Evolutionary conservation across 2,113 vertebrate species (phyloP), one percentile per base, ranked within the genome.

Genomic region (Drymodes brunneopygia): DNA sequence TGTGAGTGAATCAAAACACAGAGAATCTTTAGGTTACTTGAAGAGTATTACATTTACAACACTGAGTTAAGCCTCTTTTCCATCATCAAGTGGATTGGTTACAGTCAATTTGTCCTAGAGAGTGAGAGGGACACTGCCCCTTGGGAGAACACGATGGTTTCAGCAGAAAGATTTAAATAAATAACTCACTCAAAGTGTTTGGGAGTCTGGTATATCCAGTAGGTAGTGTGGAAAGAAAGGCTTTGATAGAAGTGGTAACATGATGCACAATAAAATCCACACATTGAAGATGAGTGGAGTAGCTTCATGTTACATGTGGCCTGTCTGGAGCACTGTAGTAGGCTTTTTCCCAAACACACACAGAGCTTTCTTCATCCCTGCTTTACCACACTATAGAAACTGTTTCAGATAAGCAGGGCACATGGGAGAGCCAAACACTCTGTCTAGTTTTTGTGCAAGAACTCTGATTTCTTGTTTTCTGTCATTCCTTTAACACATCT

Each of bases 31-130:
- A 40, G 31, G 33, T 88, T 90, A 56, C 86, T 90, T 88, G 27
- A 62, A 51, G 71, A 92, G 69, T 91, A 57, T 95, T 96, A 85
- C 89, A 72, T 92, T 58, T 88, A 56, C 65, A 85, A 35, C 70
- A 47, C 28, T 28, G 65, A 81, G 77, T 96, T 96, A 94, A 96
- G 65, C 50, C 70, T 80, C 79, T 74, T 94, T 54, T 97, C 97
- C 70, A 82, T 97, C 90, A 96, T 92, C 95, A 81, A 42, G 62
- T 36, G 28, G 72, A 95, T 96, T 95, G 62, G 58, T 97, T 95
- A 92, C 94, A 74, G 48, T 51, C 50, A 73, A 8, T 90, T 92
- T 88, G 50, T 78, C 92, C 66, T 84, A 71, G 70, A 56, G 85
- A 77, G 44, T 9, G 38, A 91, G 73, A 58, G 33, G 77, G 33